Conservation (phyloP, 2,888 invertebrate genomes). For the Gymnosoma rotundatum region DNA sequence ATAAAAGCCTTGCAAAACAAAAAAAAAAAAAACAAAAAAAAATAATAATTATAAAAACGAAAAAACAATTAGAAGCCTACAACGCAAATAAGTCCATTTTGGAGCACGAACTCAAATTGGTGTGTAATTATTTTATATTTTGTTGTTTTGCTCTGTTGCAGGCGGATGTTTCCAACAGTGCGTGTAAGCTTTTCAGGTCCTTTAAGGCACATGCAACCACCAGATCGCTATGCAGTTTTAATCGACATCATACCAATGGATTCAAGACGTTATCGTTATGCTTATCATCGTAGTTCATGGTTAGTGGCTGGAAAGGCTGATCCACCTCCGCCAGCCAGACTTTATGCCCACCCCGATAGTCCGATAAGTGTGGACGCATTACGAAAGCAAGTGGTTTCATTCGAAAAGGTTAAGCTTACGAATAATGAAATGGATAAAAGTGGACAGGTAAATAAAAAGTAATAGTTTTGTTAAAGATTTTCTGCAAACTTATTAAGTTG, state of each 20-base stretch:
- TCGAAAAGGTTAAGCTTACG: conserved; percentile 98
- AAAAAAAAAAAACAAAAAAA: too few species aligned
- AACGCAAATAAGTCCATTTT: conserved; percentile 10
- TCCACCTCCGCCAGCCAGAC: conserved; percentile 95
- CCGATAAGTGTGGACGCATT: conserved; percentile 97
- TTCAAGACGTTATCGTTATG: conserved; percentile 97
- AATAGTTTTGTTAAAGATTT: neutral
- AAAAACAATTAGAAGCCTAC: neutral
- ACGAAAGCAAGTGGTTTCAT: conserved; percentile 97
- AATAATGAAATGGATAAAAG: conserved; percentile 99
- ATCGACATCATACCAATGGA: conserved; percentile 99
- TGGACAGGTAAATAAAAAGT: conserved; percentile 89
- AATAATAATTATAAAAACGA: too few species aligned
- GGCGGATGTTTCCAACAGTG: conserved; percentile 99
- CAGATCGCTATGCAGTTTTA: conserved; percentile 94
- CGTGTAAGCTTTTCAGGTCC: conserved; percentile 94
- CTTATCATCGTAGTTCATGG: conserved; percentile 99
- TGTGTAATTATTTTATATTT: conserved; percentile 56
- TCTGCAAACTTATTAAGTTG: too few species aligned
- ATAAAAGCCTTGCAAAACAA: neutral
- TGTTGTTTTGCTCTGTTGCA: conserved; percentile 82
- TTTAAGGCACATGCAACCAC: conserved; percentile 85
- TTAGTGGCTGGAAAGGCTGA: conserved; percentile 99
- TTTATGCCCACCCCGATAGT: conserved; percentile 98
- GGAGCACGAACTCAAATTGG: conserved; percentile 17